Evolutionary conservation across 2,113 vertebrate genomes (phyloP).

Genomic region (Rana temporaria): DNA sequence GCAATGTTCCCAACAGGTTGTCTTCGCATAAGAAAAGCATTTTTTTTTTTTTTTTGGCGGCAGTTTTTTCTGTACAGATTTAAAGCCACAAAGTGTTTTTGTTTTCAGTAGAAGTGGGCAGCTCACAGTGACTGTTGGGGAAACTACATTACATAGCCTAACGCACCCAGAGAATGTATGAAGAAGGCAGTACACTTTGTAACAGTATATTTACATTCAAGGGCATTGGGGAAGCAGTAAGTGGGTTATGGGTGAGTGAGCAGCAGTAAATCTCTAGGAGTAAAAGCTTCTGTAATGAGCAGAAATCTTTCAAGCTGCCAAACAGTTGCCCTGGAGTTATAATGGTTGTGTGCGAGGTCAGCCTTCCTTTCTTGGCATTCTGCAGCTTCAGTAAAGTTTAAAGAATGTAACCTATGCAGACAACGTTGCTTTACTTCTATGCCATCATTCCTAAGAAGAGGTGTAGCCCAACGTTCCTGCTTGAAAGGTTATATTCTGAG

Average conservation of each 20-base stretch:
- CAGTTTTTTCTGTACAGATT: no score
- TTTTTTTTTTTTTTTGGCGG: no score
- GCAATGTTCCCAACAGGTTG: no score
- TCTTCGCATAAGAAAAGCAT: no score
- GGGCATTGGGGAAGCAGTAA: constrained; percentile 61
- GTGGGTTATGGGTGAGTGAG: constrained; percentile 71
- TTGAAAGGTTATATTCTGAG: no score
- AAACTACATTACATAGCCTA: no score
- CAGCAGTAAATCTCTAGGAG: constrained; percentile 63
- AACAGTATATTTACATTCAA: constrained; percentile 60
- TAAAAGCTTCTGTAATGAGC: constrained; percentile 68
- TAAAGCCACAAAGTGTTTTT: no score
- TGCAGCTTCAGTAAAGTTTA: background rate
- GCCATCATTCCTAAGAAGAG: background rate
- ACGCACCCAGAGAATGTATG: background rate
- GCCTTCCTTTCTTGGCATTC: constrained; percentile 28
- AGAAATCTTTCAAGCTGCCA: constrained; percentile 64
- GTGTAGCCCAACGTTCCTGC: background rate
- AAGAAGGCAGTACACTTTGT: constrained; percentile 12
- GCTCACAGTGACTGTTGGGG: no score
- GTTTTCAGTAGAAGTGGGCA: no score
- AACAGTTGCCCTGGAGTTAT: constrained; percentile 48
- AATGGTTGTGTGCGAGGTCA: constrained; percentile 62
- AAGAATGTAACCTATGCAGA: constrained; percentile 21
- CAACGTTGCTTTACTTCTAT: constrained; percentile 46